phyloP scores from a whole-genome alignment of 2,797 vertebrate genomes.

The Gorsachius magnificus region DNA sequence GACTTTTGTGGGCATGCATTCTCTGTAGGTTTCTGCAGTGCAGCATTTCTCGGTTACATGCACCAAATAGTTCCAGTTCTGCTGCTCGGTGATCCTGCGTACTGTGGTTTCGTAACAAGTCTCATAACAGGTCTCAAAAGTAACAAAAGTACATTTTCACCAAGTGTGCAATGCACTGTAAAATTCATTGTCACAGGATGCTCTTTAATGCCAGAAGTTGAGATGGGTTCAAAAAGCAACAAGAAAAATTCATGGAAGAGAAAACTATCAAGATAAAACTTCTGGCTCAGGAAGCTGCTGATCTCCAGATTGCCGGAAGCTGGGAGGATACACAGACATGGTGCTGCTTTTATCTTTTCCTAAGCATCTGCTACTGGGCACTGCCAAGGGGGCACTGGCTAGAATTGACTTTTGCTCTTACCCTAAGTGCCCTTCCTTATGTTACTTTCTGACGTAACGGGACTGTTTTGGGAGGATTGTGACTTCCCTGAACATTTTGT shows the following conservation, averaged over 20 bases:
- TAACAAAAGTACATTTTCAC: not conserved
- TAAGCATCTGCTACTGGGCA: constrained; percentile 26
- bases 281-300: constrained; percentile 27
- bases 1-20: not conserved
- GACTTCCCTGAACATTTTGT: not conserved
- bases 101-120: not conserved
- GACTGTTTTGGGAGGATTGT: not conserved
- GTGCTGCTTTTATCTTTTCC: constrained; percentile 7
- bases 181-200: constrained; percentile 11
- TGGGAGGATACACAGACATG: not conserved
- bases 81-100: not conserved
- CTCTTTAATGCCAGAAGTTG: not conserved
- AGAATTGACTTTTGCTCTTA: not conserved
- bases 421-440: not conserved
- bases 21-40: not conserved
- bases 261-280: constrained; percentile 33
- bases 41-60: not conserved
- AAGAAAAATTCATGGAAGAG: constrained; percentile 54
- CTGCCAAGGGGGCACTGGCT: not conserved
- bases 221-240: constrained; percentile 46
- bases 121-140: not conserved
- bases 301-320: constrained; percentile 12
- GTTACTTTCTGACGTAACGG: not conserved
- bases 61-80: not conserved
- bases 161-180: not conserved